Evolutionary conservation across 2,888 invertebrate genomes (phyloP), one percentile per base, ranked within the genome.

Genomic region (Eristalis pertinax): DNA sequence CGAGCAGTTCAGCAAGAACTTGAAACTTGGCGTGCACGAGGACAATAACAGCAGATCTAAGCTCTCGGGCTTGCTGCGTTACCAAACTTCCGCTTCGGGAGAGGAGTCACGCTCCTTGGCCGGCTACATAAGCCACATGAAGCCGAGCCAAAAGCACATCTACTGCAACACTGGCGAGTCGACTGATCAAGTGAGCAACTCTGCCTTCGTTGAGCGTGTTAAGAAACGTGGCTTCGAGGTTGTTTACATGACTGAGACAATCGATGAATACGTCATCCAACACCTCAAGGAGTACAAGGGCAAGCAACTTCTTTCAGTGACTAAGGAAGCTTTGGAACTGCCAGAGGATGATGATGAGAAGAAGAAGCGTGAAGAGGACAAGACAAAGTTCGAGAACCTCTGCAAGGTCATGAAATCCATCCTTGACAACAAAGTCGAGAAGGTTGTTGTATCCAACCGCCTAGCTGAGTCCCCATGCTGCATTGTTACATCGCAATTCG

Each of bases 201-300:
- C 99, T 26, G 97, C 99, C 1, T 99, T 99, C 90, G 99, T 99
- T 70, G 99, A 99, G 99, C n/a, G n/a, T n/a, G n/a, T n/a, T n/a
- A n/a, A n/a, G n/a, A n/a, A n/a, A n/a, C n/a, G n/a, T n/a, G n/a
- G 99, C 50, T 99, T 98, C 91, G 99, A 99, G 94, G 98, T 98
- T 1, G 95, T 99, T 73, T 99, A 99, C 96, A 99, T 99, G 99
- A 97, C 97, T 0, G 99, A 99, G 93, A 99, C 99, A 73, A 99
- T 99, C 91, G 99, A 99, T 94, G 99, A 99, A 94, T 99, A 99
- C 92, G 98, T 99, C 90, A 98, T 99, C 35, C 99, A 99, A 93
- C 99, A 99, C 93, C 94, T 99, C 94, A 99, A 98, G 94, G 99
- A 99, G 92, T 99, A 97, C 91, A 99, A 99, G 90, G 99, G 98